Base-by-base conservation (phyloP, 2,888 invertebrate species). In the Amblyjoppa fuscipennis region DNA sequence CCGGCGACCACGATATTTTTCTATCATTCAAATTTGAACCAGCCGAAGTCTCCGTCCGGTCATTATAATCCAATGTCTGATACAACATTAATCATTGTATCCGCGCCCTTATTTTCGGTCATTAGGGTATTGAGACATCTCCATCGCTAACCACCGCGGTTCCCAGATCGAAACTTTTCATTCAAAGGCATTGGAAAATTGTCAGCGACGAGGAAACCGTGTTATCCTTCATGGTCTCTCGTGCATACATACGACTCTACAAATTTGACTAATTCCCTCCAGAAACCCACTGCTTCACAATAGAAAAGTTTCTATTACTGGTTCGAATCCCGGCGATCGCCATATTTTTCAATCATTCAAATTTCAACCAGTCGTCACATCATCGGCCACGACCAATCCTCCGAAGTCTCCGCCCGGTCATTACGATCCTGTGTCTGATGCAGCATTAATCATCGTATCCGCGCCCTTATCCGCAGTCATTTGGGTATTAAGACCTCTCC, bases 271-370 rank as follows among this genome's bases (percentile, higher is more conserved):
- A 85, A 85, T 85, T 83, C 83, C 85, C 59, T 80, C 80, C 59
- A 85, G 34, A 85, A 85, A 83, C 83, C 83, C 85, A 69, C 74
- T 56, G 83, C 79, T 85, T 85, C 83, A 87, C 86, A 82, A 85
- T 34, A 85, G 81, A 76, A 83, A 87, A 87, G 85, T 84, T 79
- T 83, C 85, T 85, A 83, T 85, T 83, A 83, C 85, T 81, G 80
- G 9, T 9, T 38, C 9, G 38, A 38, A 38, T 7, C 38, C 38
- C 38, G 38, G 9, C 7, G 9, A 41, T 34, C 34, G 6, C 5
- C 5, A 34, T 0, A 41, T 41, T 41, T 41, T 9, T 41, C 9
- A 0, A 41, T 41, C 38, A 11, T 41, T 7, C 2, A 41, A 41
- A 41, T 9, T 41, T 41, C 0, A 5, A 41, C 1, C 41, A 9